Percentiles rank a stretch among this genome's conserved stretches.
These are phyloP conservation scores for Adineta ricciae DNA, from an alignment of 2,888 invertebrate species.

Conservation along the genomic window DNA sequence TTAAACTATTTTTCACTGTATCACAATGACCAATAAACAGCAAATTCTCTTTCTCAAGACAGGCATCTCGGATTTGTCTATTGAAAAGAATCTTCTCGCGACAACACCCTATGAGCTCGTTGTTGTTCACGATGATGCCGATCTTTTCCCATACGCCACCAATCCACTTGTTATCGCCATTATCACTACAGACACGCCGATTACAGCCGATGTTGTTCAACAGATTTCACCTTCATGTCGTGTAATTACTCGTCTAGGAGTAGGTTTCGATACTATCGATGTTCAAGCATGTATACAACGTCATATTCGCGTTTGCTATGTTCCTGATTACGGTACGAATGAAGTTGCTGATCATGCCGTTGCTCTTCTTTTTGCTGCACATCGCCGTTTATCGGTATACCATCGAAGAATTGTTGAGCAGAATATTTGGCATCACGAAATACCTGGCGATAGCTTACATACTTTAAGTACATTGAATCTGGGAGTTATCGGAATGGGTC, in stretches of 20 bases:
- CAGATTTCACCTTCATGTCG: not conserved
- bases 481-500: conserved; percentile 28
- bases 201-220: not conserved
- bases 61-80: not conserved
- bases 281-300: conserved; percentile 19
- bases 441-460: not conserved
- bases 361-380: conserved; percentile 15
- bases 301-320: conserved; percentile 22
- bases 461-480: conserved; percentile 19
- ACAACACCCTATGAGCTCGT: not conserved
- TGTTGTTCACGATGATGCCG: not conserved
- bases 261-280: conserved; percentile 31
- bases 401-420: not conserved
- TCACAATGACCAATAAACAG: not conserved
- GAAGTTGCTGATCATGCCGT: conserved; percentile 28
- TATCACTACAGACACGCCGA: not conserved
- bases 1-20: not conserved
- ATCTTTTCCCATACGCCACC: not conserved
- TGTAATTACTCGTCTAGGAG: conserved; percentile 24
- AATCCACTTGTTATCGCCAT: not conserved
- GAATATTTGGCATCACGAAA: not conserved
- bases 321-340: conserved; percentile 27
- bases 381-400: not conserved
- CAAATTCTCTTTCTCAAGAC: not conserved
- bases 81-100: not conserved